Evolutionary conservation across 2,888 invertebrate genomes (phyloP), one percentile per base, ranked within the genome.

Genomic region (Nomada lathburiana): DNA sequence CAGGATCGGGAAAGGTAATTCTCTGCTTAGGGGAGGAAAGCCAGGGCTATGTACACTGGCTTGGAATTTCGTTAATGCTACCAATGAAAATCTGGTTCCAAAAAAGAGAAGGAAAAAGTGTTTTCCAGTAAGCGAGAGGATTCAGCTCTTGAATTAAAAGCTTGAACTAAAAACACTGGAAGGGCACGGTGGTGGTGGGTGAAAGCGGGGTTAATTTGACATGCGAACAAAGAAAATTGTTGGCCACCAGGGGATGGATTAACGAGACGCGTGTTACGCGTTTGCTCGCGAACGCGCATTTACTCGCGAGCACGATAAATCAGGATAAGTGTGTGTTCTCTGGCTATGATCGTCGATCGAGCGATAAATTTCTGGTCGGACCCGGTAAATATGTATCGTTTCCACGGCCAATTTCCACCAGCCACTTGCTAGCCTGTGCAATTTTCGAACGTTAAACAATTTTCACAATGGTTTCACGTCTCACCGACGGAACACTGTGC

Each of bases 331-430:
- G 79, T 70, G 64, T 68, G n/a, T 76, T 71, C 82, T 64, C 59
- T 47, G 75, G 75, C 78, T 71, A 83, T 83, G 75, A 82, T 82
- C 74, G 75, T 55, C 69, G 59, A 78, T 83, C 78, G 78, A 55
- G 72, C 82, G 70, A 83, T 83, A 83, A 83, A 83, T 83, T 82
- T 71, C 64, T 20, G 42, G 2, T 20, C 2, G 57, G 23, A 36
- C 42, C 29, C 50, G 36, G 60, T 63, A 82, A 83, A 83, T 77
- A 77, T 68, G 77, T 74, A 64, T 67, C 82, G 71, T 74, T 70
- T 77, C 55, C 44, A 29, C 18, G 65, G 62, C 16, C 44, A 55
- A 57, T 63, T 80, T 68, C 59, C 74, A 20, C 44, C 53, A n/a
- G 23, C 9, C 23, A 23, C 23, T 26, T 36, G 44, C 9, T 0